Conservation (phyloP, 2,113 vertebrate genomes). For the Syrrhaptes paradoxus region DNA sequence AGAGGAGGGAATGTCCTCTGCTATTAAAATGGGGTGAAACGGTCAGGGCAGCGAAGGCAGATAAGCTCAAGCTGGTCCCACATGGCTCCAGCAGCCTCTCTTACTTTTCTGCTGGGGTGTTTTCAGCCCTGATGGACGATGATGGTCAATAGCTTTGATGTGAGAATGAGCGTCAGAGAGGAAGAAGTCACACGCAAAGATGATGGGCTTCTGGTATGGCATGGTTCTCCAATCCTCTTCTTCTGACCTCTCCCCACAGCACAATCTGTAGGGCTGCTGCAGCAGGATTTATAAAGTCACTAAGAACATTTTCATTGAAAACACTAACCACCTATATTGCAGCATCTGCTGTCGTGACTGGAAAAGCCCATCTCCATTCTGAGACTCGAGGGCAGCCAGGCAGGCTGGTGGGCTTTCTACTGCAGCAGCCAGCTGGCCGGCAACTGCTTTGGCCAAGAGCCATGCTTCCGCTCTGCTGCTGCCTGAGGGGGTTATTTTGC, state of each 20-base stretch:
- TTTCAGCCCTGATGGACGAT: background rate
- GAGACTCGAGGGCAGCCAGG: rapidly evolving
- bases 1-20: background rate
- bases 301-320: background rate
- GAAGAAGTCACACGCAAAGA: background rate
- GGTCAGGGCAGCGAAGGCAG: background rate
- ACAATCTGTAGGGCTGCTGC: background rate
- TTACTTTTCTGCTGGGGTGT: background rate
- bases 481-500: background rate
- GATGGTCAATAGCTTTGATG: rapidly evolving
- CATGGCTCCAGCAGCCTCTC: background rate
- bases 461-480: background rate
- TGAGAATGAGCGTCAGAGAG: background rate
- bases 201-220: background rate
- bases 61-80: background rate
- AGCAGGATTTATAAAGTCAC: background rate
- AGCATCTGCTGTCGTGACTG: background rate
- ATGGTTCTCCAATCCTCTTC: background rate
- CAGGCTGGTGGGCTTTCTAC: background rate
- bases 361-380: rapidly evolving
- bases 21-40: background rate
- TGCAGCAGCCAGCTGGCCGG: background rate
- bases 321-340: background rate
- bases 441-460: rapidly evolving
- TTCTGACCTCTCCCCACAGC: background rate